Evolutionary conservation across 2,888 invertebrate species (phyloP), one percentile per base, ranked within the genome.

Genomic region (Sminthurides aquaticus): DNA sequence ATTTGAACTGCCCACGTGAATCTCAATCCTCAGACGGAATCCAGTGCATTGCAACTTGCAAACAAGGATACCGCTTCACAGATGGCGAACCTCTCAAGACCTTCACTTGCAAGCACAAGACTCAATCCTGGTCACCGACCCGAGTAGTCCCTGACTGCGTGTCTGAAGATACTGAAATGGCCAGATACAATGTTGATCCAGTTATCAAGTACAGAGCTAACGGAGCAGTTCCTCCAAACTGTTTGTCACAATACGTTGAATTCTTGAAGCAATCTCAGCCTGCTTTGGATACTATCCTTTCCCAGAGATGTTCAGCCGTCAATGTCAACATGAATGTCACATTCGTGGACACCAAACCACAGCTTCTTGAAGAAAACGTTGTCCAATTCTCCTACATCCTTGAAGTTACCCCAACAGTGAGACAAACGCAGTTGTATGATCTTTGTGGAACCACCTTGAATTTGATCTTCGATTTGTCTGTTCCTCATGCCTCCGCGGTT

Each of bases 321-420:
- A 94, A 93, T 76, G 92, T 95, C 0, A 90, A 92, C 77, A 93
- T 95, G 83, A 94, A 93, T 76, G 95, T 96, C 0, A 88, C 92
- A 0, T 90, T 95, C 75, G 83, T 94, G 0, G 87, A 89, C 74
- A 88, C 90, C 0, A 83, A 87, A 76, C 89, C 92, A n/a, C 83
- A 83, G 60, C 80, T 92, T 18, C 76, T 90, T 1, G 91, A 91
- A 76, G 91, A 92, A 78, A 93, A 93, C 77, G 86, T 92, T 2
- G 87, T 93, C 8, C 72, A 81, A 79, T 89, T 94, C 82, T 91
- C 92, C 79, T 96, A 91, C 73, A 86, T 93, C 15, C 80, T 96
- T 20, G 89, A 90, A 27, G 88, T 97, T 57, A 85, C 88, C 59
- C 96, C 96, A 1, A 88, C 90, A 1, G 86, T 95, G 26, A 86